These are phyloP conservation scores for Vollenhovia emeryi DNA, from an alignment of 1,140 invertebrate genomes.

Conservation along the genomic window DNA sequence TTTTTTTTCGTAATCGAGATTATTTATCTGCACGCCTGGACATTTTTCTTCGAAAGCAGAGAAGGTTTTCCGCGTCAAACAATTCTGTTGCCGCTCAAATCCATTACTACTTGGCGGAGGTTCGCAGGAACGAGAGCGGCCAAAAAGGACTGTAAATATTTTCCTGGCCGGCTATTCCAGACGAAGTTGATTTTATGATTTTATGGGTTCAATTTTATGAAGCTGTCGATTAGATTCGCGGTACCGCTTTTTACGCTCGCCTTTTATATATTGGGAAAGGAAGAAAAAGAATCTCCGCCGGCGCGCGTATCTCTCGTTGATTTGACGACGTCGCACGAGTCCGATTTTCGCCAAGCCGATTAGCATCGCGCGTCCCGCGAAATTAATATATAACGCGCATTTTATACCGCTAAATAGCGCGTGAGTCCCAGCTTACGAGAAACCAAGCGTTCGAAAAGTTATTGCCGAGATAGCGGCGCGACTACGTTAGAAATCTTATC, in stretches of 20 bases:
- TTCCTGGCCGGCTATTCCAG: slow-evolving; percentile 72
- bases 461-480: neutral
- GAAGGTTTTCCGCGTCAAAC: neutral
- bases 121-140: slow-evolving; percentile 75
- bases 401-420: neutral
- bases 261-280: slow-evolving; percentile 56
- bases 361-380: slow-evolving; percentile 12
- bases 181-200: slow-evolving; percentile 83
- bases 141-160: slow-evolving; percentile 80
- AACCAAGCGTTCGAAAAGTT: neutral
- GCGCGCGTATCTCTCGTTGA: slow-evolving; percentile 51
- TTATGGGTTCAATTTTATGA: slow-evolving; percentile 84
- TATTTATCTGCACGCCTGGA: neutral
- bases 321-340: slow-evolving; percentile 48
- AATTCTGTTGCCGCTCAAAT: slow-evolving; percentile 36
- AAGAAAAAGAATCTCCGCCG: neutral
- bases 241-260: slow-evolving; percentile 70
- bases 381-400: neutral
- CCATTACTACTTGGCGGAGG: slow-evolving; percentile 60
- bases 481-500: slow-evolving; percentile 5
- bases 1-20: neutral
- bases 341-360: slow-evolving; percentile 59
- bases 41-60: neutral
- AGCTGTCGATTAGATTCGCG: slow-evolving; percentile 84
- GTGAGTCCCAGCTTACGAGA: neutral